These are phyloP conservation scores for Buteo buteo DNA, from an alignment of 2,113 vertebrate genomes.

Conservation along the genomic window DNA sequence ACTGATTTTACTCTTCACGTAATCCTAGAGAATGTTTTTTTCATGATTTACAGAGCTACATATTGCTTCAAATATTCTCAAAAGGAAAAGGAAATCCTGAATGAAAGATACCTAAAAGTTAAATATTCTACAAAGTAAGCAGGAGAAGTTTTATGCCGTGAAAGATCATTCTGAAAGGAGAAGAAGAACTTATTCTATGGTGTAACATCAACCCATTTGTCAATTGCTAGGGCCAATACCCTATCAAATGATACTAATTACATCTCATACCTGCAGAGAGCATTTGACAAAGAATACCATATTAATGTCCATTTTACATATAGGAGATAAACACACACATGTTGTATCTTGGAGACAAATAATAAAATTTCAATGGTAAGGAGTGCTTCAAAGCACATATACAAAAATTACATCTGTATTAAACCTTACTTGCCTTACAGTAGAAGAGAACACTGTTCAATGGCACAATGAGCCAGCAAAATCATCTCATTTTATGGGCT, in stretches of 20 bases:
- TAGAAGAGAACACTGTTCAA: neutral
- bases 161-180: neutral
- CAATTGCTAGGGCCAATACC: neutral
- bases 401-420: neutral
- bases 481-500: neutral
- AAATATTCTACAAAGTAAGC: neutral
- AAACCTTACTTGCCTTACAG: neutral
- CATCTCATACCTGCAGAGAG: neutral
- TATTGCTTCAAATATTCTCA: neutral
- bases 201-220: neutral
- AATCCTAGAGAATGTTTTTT: neutral
- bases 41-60: neutral
- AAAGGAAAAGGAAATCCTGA: neutral
- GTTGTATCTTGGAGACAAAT: neutral
- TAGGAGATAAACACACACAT: neutral
- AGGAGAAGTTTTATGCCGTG: neutral
- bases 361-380: neutral
- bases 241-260: neutral
- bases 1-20: neutral
- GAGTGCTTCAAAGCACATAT: neutral
- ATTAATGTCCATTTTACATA: neutral
- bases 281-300: neutral
- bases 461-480: neutral
- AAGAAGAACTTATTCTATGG: neutral
- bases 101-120: neutral